phyloP scores from a whole-genome alignment of 2,113 vertebrate species.

The Cyprinodon brontotheroides region DNA sequence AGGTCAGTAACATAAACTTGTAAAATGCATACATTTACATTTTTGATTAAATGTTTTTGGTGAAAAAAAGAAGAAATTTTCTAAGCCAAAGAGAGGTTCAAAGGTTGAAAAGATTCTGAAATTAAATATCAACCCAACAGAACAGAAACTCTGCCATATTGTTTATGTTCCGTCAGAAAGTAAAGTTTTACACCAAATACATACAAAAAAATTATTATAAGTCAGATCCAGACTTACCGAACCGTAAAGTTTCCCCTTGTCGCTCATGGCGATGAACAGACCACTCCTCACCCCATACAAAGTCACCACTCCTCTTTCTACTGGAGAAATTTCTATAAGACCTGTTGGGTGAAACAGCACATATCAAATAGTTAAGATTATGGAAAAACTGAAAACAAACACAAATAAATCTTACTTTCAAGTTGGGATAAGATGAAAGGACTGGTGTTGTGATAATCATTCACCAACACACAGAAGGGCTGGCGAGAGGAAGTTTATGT shows the following conservation, averaged over 20 bases:
- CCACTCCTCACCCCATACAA: conserved; percentile 89
- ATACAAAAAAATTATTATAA: neutral
- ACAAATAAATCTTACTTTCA: neutral
- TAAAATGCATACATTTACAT: too few species aligned
- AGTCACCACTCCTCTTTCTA: conserved; percentile 93
- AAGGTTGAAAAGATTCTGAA: too few species aligned
- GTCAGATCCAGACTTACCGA: conserved; percentile 85
- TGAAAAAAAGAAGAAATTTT: too few species aligned
- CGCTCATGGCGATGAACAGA: conserved; percentile 93
- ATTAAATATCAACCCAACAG: too few species aligned
- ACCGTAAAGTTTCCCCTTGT: conserved; percentile 92
- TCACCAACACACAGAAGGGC: neutral
- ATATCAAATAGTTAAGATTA: neutral
- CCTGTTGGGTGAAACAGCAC: conserved; percentile 70
- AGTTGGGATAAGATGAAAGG: neutral
- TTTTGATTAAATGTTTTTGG: too few species aligned
- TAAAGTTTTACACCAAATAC: neutral
- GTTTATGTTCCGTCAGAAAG: neutral
- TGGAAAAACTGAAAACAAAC: neutral
- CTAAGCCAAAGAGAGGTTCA: too few species aligned
- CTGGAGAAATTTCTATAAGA: conserved; percentile 92
- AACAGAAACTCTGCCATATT: neutral
- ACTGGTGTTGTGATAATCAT: too few species aligned
- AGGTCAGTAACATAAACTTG: too few species aligned
- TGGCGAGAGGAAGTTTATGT: too few species aligned